Conservation (phyloP, 2,797 vertebrate genomes). For the Mus caroli region DNA sequence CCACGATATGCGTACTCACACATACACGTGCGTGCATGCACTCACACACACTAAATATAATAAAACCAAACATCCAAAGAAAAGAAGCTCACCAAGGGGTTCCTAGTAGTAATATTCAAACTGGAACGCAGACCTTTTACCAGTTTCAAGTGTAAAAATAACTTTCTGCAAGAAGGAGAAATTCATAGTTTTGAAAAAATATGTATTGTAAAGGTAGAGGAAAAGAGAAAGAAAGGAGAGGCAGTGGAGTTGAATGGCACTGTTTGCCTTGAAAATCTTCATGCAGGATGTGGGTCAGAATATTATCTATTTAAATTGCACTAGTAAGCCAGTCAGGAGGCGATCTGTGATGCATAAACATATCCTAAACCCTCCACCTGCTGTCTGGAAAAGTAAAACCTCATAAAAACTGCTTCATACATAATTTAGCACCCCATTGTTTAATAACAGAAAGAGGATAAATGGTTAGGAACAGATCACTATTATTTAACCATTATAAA, state of each 20-base stretch:
- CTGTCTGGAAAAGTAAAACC: slow-evolving; percentile 67
- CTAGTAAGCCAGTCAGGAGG: neutral
- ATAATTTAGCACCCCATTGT: slow-evolving; percentile 66
- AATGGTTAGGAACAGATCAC: slow-evolving; percentile 49
- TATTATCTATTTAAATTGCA: slow-evolving; percentile 46
- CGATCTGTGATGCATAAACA: neutral
- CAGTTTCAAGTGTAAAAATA: slow-evolving; percentile 19
- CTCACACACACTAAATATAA: neutral
- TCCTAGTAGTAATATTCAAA: slow-evolving; percentile 22
- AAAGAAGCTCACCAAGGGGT: neutral
- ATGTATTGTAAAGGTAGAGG: neutral
- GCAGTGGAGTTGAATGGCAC: neutral
- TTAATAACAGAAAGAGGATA: slow-evolving; percentile 66
- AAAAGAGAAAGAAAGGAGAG: neutral
- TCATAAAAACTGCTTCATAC: slow-evolving; percentile 65
- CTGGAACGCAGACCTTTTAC: neutral
- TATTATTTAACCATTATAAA: slow-evolving; percentile 79
- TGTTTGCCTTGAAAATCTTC: neutral
- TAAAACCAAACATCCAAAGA: neutral
- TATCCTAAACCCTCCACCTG: neutral
- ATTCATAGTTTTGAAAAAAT: neutral
- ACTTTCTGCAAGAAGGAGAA: slow-evolving; percentile 32
- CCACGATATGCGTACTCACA: neutral
- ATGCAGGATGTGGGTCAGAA: neutral
- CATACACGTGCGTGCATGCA: neutral